phyloP scores from a whole-genome alignment of 1,140 invertebrate genomes.

The Cotesia vestalis region DNA sequence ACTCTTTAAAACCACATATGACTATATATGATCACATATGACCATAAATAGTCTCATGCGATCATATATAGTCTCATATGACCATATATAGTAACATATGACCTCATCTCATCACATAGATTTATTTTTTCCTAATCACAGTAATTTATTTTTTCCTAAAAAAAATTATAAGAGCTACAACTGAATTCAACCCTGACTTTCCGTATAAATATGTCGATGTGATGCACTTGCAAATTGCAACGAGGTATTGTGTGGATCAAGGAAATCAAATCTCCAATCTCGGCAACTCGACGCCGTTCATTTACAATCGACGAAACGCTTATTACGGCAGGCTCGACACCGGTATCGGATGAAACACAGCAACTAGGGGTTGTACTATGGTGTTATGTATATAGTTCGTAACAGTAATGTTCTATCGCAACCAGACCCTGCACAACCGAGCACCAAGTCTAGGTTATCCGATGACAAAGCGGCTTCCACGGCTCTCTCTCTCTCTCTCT shows the following conservation, averaged over 20 bases:
- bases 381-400: background rate
- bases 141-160: no score
- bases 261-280: constrained; percentile 3
- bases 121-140: no score
- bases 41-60: no score
- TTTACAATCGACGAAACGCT: constrained; percentile 52
- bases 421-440: constrained; percentile 51
- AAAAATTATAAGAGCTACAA: no score
- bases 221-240: background rate
- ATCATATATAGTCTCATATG: no score
- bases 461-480: constrained; percentile 58
- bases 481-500: constrained; percentile 22
- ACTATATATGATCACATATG: no score
- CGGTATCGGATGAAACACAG: constrained; percentile 45
- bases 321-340: constrained; percentile 43
- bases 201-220: no score
- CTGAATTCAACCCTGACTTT: no score
- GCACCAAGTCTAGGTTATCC: constrained; percentile 57
- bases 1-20: no score
- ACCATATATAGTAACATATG: no score
- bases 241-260: background rate
- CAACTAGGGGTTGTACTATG: constrained; percentile 7
- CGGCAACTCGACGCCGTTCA: constrained; percentile 38
- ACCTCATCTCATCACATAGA: no score
- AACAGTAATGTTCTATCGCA: constrained; percentile 48